Conservation (phyloP, 2,888 invertebrate species). For the Tethea ocularis region DNA sequence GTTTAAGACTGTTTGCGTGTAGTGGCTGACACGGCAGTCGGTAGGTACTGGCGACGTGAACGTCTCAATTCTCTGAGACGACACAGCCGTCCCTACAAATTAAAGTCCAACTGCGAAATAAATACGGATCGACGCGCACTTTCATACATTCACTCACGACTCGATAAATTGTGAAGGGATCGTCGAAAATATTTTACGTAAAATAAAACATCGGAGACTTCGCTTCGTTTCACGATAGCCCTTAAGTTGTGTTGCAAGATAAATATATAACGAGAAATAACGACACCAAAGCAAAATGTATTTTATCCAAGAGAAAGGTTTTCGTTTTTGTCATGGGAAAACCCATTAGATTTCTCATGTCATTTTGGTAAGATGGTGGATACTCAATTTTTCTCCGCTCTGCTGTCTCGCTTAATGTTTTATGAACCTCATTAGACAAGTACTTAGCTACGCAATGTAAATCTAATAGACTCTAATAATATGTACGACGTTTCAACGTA, state of each 20-base stretch:
- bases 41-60: constrained; percentile 26
- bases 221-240: neutral
- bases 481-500: constrained; percentile 2
- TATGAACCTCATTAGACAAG: constrained; percentile 37
- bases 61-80: constrained; percentile 62
- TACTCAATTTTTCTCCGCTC: constrained; percentile 26
- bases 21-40: constrained; percentile 28
- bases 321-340: too few relatives aligned
- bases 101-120: constrained; percentile 46
- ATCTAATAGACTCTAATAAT: constrained; percentile 12
- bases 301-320: too few relatives aligned
- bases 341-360: too few relatives aligned
- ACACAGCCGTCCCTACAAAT: constrained; percentile 55
- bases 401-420: constrained; percentile 39
- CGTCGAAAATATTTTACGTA: constrained; percentile 45
- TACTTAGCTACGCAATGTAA: constrained; percentile 21
- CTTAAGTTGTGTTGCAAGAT: constrained; percentile 6
- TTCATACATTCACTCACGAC: constrained; percentile 47
- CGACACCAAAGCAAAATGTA: neutral
- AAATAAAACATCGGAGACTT: constrained; percentile 23
- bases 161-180: constrained; percentile 48
- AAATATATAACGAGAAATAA: neutral
- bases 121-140: constrained; percentile 30
- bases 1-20: constrained; percentile 34
- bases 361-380: too few relatives aligned